Conservation (phyloP, 2,797 vertebrate species). For the Graptemys geographica region DNA sequence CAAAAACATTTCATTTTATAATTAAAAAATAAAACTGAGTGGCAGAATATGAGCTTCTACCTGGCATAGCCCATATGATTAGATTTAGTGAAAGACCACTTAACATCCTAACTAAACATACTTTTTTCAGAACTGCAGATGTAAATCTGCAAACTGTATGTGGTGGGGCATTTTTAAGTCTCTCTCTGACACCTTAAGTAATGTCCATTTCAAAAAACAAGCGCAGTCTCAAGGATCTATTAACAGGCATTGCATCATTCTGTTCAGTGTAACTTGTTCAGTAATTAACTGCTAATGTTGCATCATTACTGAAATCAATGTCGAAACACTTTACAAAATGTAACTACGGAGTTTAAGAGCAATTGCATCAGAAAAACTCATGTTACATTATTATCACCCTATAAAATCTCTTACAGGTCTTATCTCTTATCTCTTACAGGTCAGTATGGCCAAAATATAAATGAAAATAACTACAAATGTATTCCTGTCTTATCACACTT, state of each 20-base stretch:
- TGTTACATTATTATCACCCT: not conserved
- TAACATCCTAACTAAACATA: not conserved
- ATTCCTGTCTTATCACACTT: not conserved
- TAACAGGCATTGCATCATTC: constrained; percentile 17
- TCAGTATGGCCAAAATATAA: not conserved
- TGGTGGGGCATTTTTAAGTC: not conserved
- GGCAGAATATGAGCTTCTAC: not conserved
- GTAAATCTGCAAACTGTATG: not conserved
- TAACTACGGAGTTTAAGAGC: not conserved
- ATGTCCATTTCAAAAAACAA: not conserved
- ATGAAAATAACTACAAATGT: not conserved
- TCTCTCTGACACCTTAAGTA: not conserved
- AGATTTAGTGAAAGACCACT: not conserved
- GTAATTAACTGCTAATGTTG: constrained; percentile 47
- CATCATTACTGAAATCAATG: constrained; percentile 41
- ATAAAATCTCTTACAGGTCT: not conserved
- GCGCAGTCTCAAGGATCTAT: not conserved
- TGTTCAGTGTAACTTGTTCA: not conserved
- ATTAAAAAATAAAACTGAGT: not conserved
- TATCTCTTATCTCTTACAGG: too few species aligned
- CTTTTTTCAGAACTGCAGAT: not conserved
- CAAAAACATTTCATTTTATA: not conserved
- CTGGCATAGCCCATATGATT: not conserved
- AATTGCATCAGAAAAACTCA: constrained; percentile 25
- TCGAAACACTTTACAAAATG: constrained; percentile 28